Base-by-base conservation (phyloP, 2,797 vertebrate species). In the Sebastes matsubarae region DNA sequence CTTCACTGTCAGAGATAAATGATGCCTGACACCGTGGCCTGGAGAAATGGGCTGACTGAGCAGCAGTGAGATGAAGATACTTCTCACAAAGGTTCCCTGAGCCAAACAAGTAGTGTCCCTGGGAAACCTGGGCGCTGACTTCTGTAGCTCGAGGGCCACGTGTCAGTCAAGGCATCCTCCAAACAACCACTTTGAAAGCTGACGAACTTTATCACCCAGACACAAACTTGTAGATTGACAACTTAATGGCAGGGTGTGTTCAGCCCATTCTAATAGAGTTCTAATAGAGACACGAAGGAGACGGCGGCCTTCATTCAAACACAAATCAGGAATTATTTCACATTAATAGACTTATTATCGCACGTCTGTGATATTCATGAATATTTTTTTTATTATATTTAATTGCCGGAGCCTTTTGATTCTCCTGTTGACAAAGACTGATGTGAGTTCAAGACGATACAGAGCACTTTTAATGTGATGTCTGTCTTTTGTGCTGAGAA, bases 161-260 rank as follows among this genome's bases (percentile, higher is more conserved):
- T 89, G 93, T 95, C 94, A 96, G 74, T 95, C 94, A 95, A 91
- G 89, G 86, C 85, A 88, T 86, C 83, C 87, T 93, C 92, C 89
- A 90, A 92, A 92, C 93, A 94, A 82, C 89, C 88, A 87, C 88
- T 90, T 42, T 87, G 92, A 93, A 92, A 89, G 86, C 79, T 79
- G 82, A 81, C 82, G 25, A 92, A 94, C 86, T 93, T 92, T 92
- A 92, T 92, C 92, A 81, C 77, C 83, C 83, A 84, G 72, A 80
- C 89, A 86, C 86, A 89, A 92, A 94, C 90, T 93, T 89, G 82
- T 71, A 83, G 90, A 92, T 71, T 93, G 90, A 94, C 91, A 93
- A 93, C 91, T 94, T 91, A 88, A 94, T 94, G 77, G 75, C 87
- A 68, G 79, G 76, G 78, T 73, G 86, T 78, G 70, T 79, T 87